Base-by-base conservation (phyloP, 2,113 vertebrate species). In the Chaetops frenatus region DNA sequence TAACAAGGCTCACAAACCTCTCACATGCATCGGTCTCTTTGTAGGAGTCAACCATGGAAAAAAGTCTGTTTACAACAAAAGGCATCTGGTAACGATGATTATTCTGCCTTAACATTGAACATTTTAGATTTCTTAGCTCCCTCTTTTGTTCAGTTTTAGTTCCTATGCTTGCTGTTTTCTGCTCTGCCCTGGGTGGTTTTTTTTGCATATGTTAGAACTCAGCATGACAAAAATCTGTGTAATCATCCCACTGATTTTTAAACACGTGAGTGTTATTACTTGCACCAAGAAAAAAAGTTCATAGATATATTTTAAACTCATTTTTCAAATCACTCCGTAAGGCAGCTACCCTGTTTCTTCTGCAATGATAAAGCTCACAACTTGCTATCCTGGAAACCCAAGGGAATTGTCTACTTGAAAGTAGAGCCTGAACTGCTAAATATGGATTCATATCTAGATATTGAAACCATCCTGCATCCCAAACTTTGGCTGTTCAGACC, bases 81-180 rank as follows among this genome's bases (percentile, higher is more conserved):
- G 61, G 66, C 48, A 92, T 91, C 83, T 81, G 67, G 79, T 92
- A 90, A 81, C 70, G 62, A 88, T 17, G 64, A 93, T 88, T 83
- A 93, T 95, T 62, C 50, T 86, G 64, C 66, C 74, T 85, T 70
- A 85, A 95, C 95, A 86, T 10, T 0, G 27, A 95, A 61, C 86
- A 82, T 90, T 86, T 74, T 20, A 85, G 65, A 91, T 74, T 88
- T 90, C 80, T 61, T 82, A 87, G 90, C 38, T 89, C 87, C 93
- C 89, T 94, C 88, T 90, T 90, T 96, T 96, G 95, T 95, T 93
- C 86, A 76, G 53, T 82, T 94, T 89, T 53, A 66, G 84, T 76
- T 90, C 83, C 90, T 25, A 54, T 61, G 24, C 42, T 81, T 65
- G 31, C 70, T 2, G 9, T 36, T 95, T 86, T 85, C 76, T 79